Percentiles rank a stretch among this genome's conserved stretches.
phyloP scores from a whole-genome alignment of 2,888 invertebrate species.

The Dasypolia templi region DNA sequence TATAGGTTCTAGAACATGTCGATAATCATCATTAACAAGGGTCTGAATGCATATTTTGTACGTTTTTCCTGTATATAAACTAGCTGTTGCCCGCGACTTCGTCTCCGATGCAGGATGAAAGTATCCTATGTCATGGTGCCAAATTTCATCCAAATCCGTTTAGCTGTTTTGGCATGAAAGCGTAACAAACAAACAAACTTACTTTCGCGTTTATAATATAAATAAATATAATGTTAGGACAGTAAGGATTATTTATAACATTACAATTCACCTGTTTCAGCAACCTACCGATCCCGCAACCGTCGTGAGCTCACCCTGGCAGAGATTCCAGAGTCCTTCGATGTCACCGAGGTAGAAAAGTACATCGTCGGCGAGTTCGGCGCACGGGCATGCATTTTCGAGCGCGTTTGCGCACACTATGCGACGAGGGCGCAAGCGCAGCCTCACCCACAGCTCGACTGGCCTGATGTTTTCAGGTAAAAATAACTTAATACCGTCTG shows the following conservation, averaged over 20 bases:
- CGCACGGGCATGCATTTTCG: slow-evolving; percentile 94
- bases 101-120: no score
- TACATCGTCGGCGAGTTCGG: slow-evolving; percentile 94
- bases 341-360: slow-evolving; percentile 94
- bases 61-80: neutral
- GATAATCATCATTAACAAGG: neutral
- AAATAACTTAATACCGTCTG: neutral
- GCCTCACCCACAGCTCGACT: slow-evolving; percentile 90
- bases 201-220: no score
- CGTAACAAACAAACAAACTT: no score
- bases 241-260: neutral
- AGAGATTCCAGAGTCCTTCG: slow-evolving; percentile 81
- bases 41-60: neutral
- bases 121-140: no score
- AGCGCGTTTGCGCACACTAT: slow-evolving; percentile 94
- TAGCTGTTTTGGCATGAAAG: no score
- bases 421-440: slow-evolving; percentile 90
- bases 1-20: neutral
- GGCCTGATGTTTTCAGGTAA: slow-evolving; percentile 95
- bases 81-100: no score
- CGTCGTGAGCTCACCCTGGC: slow-evolving; percentile 88
- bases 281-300: slow-evolving; percentile 92
- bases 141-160: no score
- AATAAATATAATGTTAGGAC: no score
- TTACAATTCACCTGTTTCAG: slow-evolving; percentile 83